A percentile compares a stretch with the other conserved stretches of the same genome.
These are phyloP conservation scores for Nycticorax nycticorax DNA, from an alignment of 2,113 vertebrate genomes.

Conservation along the genomic window DNA sequence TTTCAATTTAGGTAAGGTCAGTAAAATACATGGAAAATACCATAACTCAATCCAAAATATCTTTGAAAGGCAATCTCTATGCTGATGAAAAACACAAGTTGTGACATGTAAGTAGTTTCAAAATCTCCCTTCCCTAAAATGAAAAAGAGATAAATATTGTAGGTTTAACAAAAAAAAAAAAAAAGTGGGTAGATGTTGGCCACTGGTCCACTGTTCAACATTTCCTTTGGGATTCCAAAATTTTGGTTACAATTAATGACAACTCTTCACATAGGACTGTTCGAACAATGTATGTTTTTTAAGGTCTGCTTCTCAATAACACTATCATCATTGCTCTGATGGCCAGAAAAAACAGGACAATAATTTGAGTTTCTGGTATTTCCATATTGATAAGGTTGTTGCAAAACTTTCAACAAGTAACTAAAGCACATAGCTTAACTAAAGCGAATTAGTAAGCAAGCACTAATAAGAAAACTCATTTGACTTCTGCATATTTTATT, in stretches of 20 bases:
- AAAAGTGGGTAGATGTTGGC: background rate
- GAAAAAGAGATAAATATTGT: background rate
- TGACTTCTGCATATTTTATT: background rate
- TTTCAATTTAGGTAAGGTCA: background rate
- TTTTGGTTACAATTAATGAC: background rate
- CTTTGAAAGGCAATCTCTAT: background rate
- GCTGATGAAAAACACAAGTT: background rate
- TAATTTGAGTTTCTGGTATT: background rate
- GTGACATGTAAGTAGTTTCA: background rate
- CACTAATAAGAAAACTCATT: background rate
- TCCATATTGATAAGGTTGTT: background rate
- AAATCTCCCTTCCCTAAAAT: background rate
- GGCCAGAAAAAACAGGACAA: background rate
- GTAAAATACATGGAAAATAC: background rate
- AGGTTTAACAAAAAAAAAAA: background rate
- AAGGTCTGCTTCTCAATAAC: background rate
- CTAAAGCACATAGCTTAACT: background rate
- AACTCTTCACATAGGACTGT: background rate
- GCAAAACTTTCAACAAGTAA: background rate
- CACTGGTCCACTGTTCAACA: background rate
- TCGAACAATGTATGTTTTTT: background rate
- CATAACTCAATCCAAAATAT: background rate
- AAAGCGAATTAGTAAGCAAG: background rate
- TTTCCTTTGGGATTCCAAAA: background rate
- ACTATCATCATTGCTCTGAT: background rate